phyloP scores from a whole-genome alignment of 2,888 invertebrate species.

The Drosophila longiperda region DNA sequence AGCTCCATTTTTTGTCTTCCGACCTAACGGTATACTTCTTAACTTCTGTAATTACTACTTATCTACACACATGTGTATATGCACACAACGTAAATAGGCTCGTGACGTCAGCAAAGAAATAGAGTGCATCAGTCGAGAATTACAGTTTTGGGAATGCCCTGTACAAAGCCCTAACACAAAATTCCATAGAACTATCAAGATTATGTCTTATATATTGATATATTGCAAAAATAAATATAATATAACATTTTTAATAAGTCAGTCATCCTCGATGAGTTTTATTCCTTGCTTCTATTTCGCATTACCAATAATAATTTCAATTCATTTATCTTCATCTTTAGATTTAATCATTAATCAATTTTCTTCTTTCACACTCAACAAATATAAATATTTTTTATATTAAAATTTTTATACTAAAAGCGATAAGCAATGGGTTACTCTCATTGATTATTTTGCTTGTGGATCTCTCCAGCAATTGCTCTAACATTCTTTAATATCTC shows the following conservation, averaged over 20 bases:
- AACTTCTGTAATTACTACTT: conserved; percentile 58
- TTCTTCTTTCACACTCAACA: neutral
- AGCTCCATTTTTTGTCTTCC: conserved; percentile 29
- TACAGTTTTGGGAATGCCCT: neutral
- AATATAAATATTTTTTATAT: neutral
- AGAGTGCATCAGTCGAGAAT: neutral
- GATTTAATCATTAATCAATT: neutral
- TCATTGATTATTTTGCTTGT: neutral
- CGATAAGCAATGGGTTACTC: neutral
- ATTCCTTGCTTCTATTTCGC: neutral
- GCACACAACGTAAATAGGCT: conserved; percentile 9
- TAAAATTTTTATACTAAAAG: neutral
- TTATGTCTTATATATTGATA: neutral
- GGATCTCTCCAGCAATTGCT: neutral
- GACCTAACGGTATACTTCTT: conserved; percentile 31
- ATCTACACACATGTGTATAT: conserved; percentile 19
- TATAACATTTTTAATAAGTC: neutral
- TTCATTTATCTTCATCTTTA: neutral
- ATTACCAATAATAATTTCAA: neutral
- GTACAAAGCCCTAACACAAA: neutral
- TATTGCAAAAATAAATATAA: neutral
- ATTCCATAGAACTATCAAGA: neutral
- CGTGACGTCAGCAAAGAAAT: conserved; percentile 58
- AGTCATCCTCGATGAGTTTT: neutral
- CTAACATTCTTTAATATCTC: too few relatives aligned